phyloP scores from a whole-genome alignment of 2,113 vertebrate species.

The Crotalus tigris region DNA sequence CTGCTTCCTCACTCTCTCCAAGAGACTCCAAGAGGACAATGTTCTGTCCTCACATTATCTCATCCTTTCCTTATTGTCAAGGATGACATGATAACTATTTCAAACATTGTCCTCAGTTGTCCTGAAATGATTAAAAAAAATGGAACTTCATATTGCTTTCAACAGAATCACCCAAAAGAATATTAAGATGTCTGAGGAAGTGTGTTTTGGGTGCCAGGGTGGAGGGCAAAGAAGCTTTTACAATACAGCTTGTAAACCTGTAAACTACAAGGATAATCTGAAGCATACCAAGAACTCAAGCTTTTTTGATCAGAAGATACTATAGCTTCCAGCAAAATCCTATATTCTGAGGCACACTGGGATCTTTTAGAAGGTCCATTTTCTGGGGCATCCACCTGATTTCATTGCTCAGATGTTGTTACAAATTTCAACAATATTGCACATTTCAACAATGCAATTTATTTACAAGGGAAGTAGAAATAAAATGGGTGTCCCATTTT shows the following conservation, averaged over 20 bases:
- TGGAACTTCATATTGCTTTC: background rate
- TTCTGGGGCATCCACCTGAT: background rate
- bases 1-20: constrained; percentile 19
- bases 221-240: background rate
- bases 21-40: constrained; percentile 36
- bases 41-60: constrained; percentile 16
- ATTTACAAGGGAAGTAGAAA: background rate
- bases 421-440: background rate
- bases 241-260: background rate
- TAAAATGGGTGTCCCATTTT: background rate
- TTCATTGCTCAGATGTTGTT: background rate
- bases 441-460: background rate
- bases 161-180: background rate
- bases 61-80: constrained; percentile 29
- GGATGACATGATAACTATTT: background rate
- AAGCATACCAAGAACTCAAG: background rate
- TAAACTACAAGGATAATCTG: background rate
- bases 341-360: background rate
- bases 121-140: background rate
- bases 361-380: background rate
- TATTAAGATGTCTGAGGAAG: background rate
- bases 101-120: background rate
- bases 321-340: background rate
- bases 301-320: background rate
- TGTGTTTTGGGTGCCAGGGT: background rate